These are phyloP conservation scores for Sebastes baramenuke DNA, from an alignment of 2,797 vertebrate genomes.

Conservation along the genomic window DNA sequence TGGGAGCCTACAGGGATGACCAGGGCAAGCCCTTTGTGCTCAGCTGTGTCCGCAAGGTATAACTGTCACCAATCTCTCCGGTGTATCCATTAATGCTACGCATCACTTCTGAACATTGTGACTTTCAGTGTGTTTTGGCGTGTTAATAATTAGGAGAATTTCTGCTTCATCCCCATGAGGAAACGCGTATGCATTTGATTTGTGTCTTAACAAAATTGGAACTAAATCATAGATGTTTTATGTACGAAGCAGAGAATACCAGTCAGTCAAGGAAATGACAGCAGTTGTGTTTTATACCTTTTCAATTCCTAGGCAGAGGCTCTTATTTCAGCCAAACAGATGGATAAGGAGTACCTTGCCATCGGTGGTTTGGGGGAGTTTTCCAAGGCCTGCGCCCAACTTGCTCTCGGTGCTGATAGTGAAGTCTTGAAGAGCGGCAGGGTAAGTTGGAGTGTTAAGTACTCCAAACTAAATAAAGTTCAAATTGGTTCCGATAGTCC, in stretches of 20 bases:
- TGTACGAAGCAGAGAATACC: neutral
- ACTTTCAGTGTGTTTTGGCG: neutral
- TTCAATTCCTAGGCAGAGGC: slow-evolving; percentile 87
- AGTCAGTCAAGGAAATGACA: neutral
- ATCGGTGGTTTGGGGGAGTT: slow-evolving; percentile 93
- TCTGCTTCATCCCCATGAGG: neutral
- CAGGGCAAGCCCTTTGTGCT: slow-evolving; percentile 94
- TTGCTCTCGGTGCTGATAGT: slow-evolving; percentile 90
- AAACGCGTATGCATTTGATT: neutral
- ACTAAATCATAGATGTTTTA: neutral
- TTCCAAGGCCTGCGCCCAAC: slow-evolving; percentile 88
- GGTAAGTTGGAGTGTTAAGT: slow-evolving; percentile 79
- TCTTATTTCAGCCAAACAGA: slow-evolving; percentile 88
- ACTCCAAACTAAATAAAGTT: neutral
- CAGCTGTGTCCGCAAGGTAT: slow-evolving; percentile 93
- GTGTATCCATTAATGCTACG: neutral
- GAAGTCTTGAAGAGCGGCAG: slow-evolving; percentile 91
- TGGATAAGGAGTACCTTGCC: slow-evolving; percentile 97
- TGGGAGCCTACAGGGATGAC: slow-evolving; percentile 97
- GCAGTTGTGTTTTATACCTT: neutral
- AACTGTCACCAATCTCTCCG: neutral
- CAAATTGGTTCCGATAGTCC: neutral
- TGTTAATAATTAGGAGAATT: neutral
- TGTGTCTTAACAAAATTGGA: neutral
- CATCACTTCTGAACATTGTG: neutral